Evolutionary conservation across 2,888 invertebrate genomes (phyloP).

Genomic region (Xanthorhoe spadicearia): DNA sequence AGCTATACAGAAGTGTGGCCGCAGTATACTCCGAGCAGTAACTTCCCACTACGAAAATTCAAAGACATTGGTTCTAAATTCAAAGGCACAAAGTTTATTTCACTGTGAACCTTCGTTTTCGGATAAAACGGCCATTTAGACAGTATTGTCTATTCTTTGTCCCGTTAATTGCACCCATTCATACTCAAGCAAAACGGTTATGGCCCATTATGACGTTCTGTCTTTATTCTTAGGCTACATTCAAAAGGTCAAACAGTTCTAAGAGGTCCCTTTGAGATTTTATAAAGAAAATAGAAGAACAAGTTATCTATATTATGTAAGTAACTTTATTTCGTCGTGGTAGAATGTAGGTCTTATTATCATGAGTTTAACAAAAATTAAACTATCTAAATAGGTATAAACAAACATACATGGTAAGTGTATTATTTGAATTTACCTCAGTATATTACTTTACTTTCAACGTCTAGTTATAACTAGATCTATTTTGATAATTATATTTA

Average conservation of each 20-base stretch:
- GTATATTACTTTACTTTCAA: no score
- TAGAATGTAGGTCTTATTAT: no score
- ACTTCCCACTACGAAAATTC: background rate
- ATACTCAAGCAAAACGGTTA: constrained; percentile 52
- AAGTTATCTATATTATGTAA: background rate
- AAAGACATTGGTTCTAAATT: constrained; percentile 1
- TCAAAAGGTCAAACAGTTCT: constrained; percentile 28
- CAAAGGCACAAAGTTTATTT: background rate
- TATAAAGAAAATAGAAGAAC: constrained; percentile 22
- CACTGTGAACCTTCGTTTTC: background rate
- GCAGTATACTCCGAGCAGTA: background rate
- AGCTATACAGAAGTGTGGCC: no score
- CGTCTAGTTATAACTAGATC: no score
- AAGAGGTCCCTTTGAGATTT: constrained; percentile 13
- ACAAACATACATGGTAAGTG: no score
- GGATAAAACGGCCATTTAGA: constrained; percentile 9
- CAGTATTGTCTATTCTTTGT: constrained; percentile 38
- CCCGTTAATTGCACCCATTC: constrained; percentile 59
- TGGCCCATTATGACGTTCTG: constrained; percentile 47
- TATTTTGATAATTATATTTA: no score
- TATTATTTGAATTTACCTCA: no score
- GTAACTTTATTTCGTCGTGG: background rate
- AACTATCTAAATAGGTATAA: no score
- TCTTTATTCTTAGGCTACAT: constrained; percentile 43
- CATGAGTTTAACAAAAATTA: no score